Percentiles rank a stretch among this genome's conserved stretches.
Conservation (phyloP, 2,888 invertebrate genomes). For the Athripsodes cinereus region DNA sequence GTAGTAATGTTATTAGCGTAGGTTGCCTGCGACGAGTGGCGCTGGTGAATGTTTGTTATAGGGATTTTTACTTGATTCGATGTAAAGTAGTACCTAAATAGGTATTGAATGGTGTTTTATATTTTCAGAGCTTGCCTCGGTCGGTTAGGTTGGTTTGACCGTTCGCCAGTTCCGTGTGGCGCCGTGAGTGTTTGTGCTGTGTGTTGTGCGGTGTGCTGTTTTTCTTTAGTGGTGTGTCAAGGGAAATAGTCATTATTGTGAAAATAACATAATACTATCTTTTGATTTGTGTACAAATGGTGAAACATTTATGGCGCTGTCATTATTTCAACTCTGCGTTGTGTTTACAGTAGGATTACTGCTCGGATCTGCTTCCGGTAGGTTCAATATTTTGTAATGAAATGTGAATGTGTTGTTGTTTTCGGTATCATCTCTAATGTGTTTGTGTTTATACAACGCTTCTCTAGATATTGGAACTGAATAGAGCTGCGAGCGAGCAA, state of each 20-base stretch:
- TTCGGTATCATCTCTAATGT: conserved; percentile 4
- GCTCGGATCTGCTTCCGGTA: conserved; percentile 29
- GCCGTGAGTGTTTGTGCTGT: conserved; percentile 38
- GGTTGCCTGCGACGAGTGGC: not conserved
- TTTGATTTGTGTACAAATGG: conserved; percentile 56
- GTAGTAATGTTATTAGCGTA: not conserved
- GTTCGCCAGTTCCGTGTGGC: conserved; percentile 6
- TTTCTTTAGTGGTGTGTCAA: conserved; percentile 30
- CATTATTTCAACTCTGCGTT: conserved; percentile 65
- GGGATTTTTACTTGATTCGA: no score
- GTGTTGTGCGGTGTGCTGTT: conserved; percentile 32
- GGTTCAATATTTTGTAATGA: conserved; percentile 21
- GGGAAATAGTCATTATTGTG: conserved; percentile 39
- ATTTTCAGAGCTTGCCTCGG: not conserved
- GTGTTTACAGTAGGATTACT: conserved; percentile 45
- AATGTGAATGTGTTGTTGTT: conserved; percentile 18
- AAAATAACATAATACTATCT: conserved; percentile 41
- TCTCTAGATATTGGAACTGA: conserved; percentile 9
- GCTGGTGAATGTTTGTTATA: not conserved
- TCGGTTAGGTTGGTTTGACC: not conserved
- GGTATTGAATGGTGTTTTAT: not conserved
- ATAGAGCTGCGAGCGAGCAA: conserved; percentile 9
- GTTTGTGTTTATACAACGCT: conserved; percentile 24
- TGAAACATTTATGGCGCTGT: conserved; percentile 73
- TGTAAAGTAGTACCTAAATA: no score